Base-by-base conservation (phyloP, 2,113 vertebrate genomes). In the Alosa alosa region DNA sequence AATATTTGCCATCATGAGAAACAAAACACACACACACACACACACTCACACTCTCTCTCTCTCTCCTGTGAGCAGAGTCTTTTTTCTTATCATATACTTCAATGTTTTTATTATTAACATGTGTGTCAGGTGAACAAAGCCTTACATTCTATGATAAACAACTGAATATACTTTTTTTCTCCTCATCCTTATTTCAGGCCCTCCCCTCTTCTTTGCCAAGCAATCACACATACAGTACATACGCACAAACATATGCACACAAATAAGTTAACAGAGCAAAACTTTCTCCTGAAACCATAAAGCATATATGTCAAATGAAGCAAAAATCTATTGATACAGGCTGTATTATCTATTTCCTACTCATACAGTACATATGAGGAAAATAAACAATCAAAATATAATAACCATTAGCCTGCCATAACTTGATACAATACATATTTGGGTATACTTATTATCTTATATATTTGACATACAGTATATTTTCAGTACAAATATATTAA, bases 401-500 rank as follows among this genome's bases (percentile, higher is more conserved):
- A 75, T 78, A 11, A 78, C 36, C 31, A 41, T 78, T 78, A 78
- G 31, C 72, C 31, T 78, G 72, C 72, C 36, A 36, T 36, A 39
- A 78, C 72, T 78, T 17, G 72, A 39, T 78, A 78, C 72, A 78
- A 78, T 78, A 78, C 72, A 78, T 78, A 78, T 36, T 78, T 78
- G 72, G 10, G 72, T 78, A 78, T 78, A 78, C 72, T 36, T 39
- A 78, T 39, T 78, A 78, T 78, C 72, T 78, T 39, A 78, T 78
- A 72, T 72, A 78, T 78, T 78, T 78, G 72, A 78, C 72, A 78
- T 78, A 39, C 36, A 78, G 72, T 78, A 78, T 78, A 78, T 78
- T 78, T 36, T 78, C 72, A 78, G 72, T 78, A 78, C 72, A 78
- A 78, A 78, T 78, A 78, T 78, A 78, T 78, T 78, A 78, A 78